A percentile compares a stretch with the other conserved stretches of the same genome.
These are phyloP conservation scores for Drosophila villosipedis DNA, from an alignment of 2,888 invertebrate genomes.

Conservation along the genomic window DNA sequence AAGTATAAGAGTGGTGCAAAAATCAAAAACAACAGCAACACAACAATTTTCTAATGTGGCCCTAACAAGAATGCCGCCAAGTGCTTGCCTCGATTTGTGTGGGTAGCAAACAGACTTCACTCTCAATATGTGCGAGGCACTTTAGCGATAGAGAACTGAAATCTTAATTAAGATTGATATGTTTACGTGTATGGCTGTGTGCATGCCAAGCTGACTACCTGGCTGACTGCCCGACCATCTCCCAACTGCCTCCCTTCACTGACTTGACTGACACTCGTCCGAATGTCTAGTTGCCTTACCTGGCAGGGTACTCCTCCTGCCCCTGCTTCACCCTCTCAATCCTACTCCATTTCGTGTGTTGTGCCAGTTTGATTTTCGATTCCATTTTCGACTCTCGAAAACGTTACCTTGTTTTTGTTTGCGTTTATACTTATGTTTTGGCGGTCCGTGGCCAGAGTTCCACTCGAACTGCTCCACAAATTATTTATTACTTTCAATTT, in stretches of 20 bases:
- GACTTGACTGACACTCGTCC: constrained; percentile 56
- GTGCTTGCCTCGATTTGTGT: constrained; percentile 3
- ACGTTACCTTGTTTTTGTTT: constrained; percentile 25
- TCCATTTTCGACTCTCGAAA: constrained; percentile 50
- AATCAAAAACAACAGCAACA: constrained; percentile 40
- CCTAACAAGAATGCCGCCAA: constrained; percentile 20
- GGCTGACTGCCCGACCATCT: constrained; percentile 22
- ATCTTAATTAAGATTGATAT: constrained; percentile 84
- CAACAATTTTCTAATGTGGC: constrained; percentile 37
- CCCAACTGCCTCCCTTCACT: constrained; percentile 3
- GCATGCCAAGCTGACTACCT: constrained; percentile 26
- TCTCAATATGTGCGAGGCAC: constrained; percentile 50
- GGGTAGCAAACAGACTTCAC: constrained; percentile 25
- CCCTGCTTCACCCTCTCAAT: background rate
- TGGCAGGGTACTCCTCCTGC: background rate
- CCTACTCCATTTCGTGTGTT: background rate
- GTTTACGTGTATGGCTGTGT: constrained; percentile 57
- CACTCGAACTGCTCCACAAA: constrained; percentile 42
- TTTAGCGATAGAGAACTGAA: constrained; percentile 71
- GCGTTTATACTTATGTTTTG: constrained; percentile 25
- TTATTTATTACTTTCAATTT: constrained; percentile 68
- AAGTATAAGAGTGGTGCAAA: constrained; percentile 31
- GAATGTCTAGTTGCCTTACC: constrained; percentile 24
- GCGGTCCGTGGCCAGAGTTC: constrained; percentile 34
- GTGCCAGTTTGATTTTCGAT: constrained; percentile 42